Evolutionary conservation across 53 echinoderm and acorn worm species (phyloP), one percentile per base, ranked within the genome.

Genomic region (Astropecten irregularis): DNA sequence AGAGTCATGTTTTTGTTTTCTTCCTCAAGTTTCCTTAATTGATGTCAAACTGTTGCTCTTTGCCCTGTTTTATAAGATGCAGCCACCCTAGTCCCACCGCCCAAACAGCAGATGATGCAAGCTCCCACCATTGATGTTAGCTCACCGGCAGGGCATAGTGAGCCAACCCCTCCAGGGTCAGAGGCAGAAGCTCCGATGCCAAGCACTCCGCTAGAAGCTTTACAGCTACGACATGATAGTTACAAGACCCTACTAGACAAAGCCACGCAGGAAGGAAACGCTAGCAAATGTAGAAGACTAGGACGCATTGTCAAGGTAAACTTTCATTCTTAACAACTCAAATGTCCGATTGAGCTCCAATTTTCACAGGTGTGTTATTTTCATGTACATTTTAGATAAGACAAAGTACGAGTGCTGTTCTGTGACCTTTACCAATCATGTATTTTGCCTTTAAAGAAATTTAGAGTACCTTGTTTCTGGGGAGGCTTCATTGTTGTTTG

Each of bases 301-400:
- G 93, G 92, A 9, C 76, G 96, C 40, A 93, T 93, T 25, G 59
- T 87, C 46, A 96, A 96, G 91, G 96, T 91, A 56, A n/a, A 48
- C 59, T 38, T 35, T 5, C 25, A n/a, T 15, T 34, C 11, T 35
- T 69, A 44, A 6, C 15, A 29, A n/a, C n/a, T n/a, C n/a, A n/a
- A n/a, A n/a, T n/a, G n/a, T n/a, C n/a, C n/a, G n/a, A n/a, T n/a
- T n/a, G n/a, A n/a, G n/a, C n/a, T n/a, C n/a, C n/a, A n/a, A n/a
- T n/a, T n/a, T n/a, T n/a, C n/a, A n/a, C n/a, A n/a, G n/a, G n/a
- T n/a, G n/a, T n/a, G n/a, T n/a, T n/a, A n/a, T n/a, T n/a, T n/a
- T n/a, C n/a, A n/a, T n/a, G n/a, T n/a, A n/a, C n/a, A n/a, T n/a
- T n/a, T n/a, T n/a, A n/a, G n/a, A n/a, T n/a, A n/a, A n/a, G n/a